A percentile compares a stretch with the other conserved stretches of the same genome.
Evolutionary conservation across 2,113 vertebrate species (phyloP).

Genomic region (Grammomys surdaster): DNA sequence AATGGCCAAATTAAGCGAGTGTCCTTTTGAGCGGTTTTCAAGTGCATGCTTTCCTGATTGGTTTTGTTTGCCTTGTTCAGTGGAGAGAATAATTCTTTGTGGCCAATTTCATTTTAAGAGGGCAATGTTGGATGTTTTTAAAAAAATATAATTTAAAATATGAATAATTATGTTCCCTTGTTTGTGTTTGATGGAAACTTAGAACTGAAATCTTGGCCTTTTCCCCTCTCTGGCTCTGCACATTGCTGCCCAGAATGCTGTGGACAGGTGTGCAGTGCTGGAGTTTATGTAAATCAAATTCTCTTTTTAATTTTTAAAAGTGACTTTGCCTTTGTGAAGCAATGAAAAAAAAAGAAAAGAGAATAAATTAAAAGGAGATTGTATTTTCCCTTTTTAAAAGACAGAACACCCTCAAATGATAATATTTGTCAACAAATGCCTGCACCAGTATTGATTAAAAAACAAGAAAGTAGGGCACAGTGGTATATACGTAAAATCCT

Average conservation of each 20-base stretch:
- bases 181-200: slow-evolving; percentile 70
- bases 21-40: slow-evolving; percentile 78
- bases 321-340: slow-evolving; percentile 11
- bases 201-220: slow-evolving; percentile 60
- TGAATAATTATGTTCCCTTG: slow-evolving; percentile 74
- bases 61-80: slow-evolving; percentile 78
- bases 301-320: slow-evolving; percentile 40
- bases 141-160: slow-evolving; percentile 70
- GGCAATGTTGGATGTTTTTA: slow-evolving; percentile 68
- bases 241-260: slow-evolving; percentile 17
- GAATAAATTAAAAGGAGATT: not conserved
- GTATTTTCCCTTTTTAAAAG: slow-evolving; percentile 33
- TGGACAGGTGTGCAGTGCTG: slow-evolving; percentile 57
- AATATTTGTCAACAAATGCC: not conserved
- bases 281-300: slow-evolving; percentile 62
- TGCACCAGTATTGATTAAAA: not conserved
- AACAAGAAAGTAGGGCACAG: not conserved
- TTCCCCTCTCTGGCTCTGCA: slow-evolving; percentile 16
- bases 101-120: slow-evolving; percentile 79
- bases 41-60: slow-evolving; percentile 76
- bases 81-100: slow-evolving; percentile 77
- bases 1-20: slow-evolving; percentile 80
- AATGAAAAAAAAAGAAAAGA: not conserved
- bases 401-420: not conserved
- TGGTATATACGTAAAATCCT: not conserved